Conservation (phyloP, 1,140 invertebrate species). For the Cydia pomonella region DNA sequence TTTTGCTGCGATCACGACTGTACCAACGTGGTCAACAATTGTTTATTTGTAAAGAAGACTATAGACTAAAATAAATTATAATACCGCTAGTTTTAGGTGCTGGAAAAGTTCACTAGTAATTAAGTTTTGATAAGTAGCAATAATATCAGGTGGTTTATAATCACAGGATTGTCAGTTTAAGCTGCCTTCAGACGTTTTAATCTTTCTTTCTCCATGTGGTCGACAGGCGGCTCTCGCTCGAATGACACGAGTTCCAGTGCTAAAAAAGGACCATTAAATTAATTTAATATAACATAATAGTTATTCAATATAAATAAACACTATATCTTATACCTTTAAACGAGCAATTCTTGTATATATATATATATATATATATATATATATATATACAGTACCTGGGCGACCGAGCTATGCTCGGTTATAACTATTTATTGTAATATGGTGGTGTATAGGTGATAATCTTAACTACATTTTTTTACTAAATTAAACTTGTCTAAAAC, state of each 20-base stretch:
- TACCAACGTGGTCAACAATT: neutral
- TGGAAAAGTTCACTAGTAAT: conserved; percentile 17
- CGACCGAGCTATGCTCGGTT: too few species aligned
- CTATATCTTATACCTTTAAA: too few species aligned
- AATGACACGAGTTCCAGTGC: conserved; percentile 73
- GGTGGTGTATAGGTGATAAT: too few species aligned
- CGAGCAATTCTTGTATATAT: too few species aligned
- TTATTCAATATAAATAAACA: too few species aligned
- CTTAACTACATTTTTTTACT: too few species aligned
- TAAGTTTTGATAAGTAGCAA: conserved; percentile 21
- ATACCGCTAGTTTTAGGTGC: neutral
- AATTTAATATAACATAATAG: neutral
- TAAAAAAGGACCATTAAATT: conserved; percentile 49
- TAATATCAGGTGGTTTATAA: conserved; percentile 31
- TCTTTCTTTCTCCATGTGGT: conserved; percentile 75
- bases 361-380: too few species aligned
- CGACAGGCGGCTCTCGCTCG: conserved; percentile 73
- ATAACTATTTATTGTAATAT: too few species aligned
- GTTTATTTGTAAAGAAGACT: neutral
- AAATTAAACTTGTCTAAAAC: too few species aligned
- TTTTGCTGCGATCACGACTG: neutral
- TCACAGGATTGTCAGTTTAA: conserved; percentile 41
- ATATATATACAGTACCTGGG: too few species aligned
- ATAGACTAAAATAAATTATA: conserved; percentile 6
- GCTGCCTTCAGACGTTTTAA: conserved; percentile 69